These are phyloP conservation scores for Drosophila parvula DNA, from an alignment of 1,140 invertebrate species.

Conservation along the genomic window DNA sequence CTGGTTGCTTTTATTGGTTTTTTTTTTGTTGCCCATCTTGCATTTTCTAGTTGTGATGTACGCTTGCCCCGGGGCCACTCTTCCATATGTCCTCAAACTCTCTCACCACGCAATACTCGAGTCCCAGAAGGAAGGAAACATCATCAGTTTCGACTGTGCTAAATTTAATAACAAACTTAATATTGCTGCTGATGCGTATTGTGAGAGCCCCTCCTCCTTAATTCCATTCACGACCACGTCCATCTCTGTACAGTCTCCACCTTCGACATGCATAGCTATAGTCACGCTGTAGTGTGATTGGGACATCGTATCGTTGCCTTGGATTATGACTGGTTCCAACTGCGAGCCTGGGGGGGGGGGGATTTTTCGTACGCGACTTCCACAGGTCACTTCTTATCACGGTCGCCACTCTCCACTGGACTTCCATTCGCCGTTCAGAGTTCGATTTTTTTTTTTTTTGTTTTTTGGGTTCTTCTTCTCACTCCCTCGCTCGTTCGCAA, in stretches of 20 bases:
- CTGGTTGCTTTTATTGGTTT: slow-evolving; percentile 19
- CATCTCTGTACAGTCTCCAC: too few species aligned
- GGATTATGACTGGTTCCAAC: neutral
- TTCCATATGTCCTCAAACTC: neutral
- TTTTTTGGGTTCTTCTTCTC: too few species aligned
- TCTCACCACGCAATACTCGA: neutral
- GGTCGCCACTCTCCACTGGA: neutral
- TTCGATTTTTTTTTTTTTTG: too few species aligned
- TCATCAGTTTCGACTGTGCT: slow-evolving; percentile 12
- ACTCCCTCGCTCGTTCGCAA: neutral
- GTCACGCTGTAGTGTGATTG: neutral
- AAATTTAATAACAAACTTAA: slow-evolving; percentile 50
- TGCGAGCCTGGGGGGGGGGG: neutral
- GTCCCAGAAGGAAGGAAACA: slow-evolving; percentile 17
- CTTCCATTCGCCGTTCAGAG: neutral
- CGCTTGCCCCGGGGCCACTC: neutral
- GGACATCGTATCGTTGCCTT: slow-evolving; percentile 16
- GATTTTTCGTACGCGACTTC: too few species aligned
- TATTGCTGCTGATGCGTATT: neutral
- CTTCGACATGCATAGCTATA: too few species aligned
- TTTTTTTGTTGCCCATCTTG: neutral
- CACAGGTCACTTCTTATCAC: too few species aligned
- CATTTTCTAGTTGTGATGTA: neutral
- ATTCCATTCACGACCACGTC: slow-evolving; percentile 16
- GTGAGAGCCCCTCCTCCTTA: too few species aligned